A percentile compares a stretch with the other conserved stretches of the same genome.
Conservation (phyloP, 2,113 vertebrate species). For the Myotis lucifugus region DNA sequence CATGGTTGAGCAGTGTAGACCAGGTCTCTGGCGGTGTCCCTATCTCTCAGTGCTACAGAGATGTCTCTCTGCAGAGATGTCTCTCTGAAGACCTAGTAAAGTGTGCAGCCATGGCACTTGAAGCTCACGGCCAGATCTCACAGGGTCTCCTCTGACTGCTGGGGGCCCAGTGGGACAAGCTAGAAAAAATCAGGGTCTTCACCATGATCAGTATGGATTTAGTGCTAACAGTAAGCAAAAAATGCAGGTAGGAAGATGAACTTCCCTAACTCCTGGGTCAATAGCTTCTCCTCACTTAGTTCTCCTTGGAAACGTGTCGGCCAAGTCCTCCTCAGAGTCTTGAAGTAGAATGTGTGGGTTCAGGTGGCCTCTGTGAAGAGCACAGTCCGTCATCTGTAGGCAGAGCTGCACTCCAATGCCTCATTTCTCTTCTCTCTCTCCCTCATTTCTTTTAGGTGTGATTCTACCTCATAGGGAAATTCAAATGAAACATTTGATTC, state of each 20-base stretch:
- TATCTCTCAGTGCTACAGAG: not conserved
- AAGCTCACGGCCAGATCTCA: not conserved
- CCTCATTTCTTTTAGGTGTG: not conserved
- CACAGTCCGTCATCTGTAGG: not conserved
- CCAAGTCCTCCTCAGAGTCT: not conserved
- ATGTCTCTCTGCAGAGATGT: not conserved
- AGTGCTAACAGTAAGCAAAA: not conserved
- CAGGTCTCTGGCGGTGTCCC: too few species aligned
- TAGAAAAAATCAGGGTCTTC: not conserved
- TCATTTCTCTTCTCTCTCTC: not conserved
- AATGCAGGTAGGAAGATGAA: not conserved
- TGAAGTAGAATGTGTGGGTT: not conserved
- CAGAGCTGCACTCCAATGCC: not conserved
- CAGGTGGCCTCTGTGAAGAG: not conserved
- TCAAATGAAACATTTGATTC: not conserved
- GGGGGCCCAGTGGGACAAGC: not conserved
- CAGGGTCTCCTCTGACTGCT: not conserved
- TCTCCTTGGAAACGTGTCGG: not conserved
- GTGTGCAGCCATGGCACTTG: not conserved
- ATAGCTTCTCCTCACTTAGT: not conserved
- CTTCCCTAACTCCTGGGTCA: not conserved
- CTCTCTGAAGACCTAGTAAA: not conserved
- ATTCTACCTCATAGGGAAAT: not conserved
- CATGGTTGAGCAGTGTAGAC: rapidly evolving
- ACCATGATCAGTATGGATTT: not conserved